These are phyloP conservation scores for Hylomyscus alleni DNA, from an alignment of 2,797 vertebrate species.

Conservation along the genomic window DNA sequence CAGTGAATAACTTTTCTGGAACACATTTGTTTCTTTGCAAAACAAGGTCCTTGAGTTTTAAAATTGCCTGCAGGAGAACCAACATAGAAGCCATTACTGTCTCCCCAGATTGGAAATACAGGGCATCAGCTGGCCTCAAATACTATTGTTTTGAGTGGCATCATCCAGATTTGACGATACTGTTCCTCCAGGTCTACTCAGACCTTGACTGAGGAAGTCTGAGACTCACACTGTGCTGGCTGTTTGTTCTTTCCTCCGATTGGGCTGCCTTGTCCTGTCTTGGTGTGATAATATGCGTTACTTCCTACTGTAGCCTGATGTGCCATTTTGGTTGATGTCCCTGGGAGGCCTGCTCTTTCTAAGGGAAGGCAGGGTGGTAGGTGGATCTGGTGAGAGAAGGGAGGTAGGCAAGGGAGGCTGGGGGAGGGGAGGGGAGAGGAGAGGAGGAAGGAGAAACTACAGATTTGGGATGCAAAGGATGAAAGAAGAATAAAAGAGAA, in stretches of 20 bases:
- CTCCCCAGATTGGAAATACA: background rate
- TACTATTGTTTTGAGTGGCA: slow-evolving; percentile 1
- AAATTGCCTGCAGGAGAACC: slow-evolving; percentile 26
- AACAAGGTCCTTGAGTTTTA: slow-evolving; percentile 6
- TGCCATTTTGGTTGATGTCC: background rate
- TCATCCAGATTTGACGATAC: slow-evolving; percentile 8
- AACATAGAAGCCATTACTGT: background rate
- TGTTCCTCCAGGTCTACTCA: background rate
- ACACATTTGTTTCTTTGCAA: background rate
- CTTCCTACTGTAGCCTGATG: background rate
- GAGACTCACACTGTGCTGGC: background rate
- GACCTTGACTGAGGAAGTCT: slow-evolving; percentile 52
- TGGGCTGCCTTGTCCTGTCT: background rate
- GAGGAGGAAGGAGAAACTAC: background rate
- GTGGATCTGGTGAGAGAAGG: background rate
- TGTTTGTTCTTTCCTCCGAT: background rate
- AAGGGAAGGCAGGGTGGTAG: background rate
- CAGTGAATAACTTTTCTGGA: slow-evolving; percentile 16
- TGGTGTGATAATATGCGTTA: background rate
- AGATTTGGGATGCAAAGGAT: background rate
- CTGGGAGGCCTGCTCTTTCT: background rate
- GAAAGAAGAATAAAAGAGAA: background rate
- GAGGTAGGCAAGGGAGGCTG: background rate
- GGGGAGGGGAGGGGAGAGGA: background rate
- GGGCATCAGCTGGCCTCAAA: background rate